Evolutionary conservation across 2,888 invertebrate species (phyloP).

Genomic region (Lumbricus terrestris): DNA sequence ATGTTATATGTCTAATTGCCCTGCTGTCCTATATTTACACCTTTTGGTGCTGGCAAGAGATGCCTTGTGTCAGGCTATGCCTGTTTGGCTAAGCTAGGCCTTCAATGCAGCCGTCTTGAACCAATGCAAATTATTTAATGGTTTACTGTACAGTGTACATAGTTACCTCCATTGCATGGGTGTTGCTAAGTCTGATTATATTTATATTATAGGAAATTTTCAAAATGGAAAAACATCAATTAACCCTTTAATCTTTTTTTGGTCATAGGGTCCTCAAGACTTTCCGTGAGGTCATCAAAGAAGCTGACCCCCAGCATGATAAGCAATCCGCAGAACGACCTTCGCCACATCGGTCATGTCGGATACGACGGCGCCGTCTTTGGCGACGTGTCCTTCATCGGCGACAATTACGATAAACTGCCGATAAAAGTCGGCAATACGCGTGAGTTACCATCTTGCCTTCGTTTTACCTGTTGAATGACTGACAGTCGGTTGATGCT

Average conservation of each 20-base stretch:
- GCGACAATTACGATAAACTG: constrained; percentile 64
- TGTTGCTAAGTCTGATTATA: not conserved
- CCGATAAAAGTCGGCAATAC: constrained; percentile 72
- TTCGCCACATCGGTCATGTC: constrained; percentile 93
- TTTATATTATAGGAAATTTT: not conserved
- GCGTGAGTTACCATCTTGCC: constrained; percentile 17
- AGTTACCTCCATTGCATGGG: not conserved
- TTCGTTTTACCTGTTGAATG: too few relatives aligned
- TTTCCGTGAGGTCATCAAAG: constrained; percentile 32
- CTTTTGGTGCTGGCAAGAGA: too few relatives aligned
- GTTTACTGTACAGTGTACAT: not conserved
- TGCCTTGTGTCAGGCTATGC: not conserved
- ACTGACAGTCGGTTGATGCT: too few relatives aligned
- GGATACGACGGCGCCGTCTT: constrained; percentile 95
- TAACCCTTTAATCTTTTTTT: not conserved
- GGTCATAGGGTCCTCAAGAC: constrained; percentile 40
- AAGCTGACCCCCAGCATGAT: constrained; percentile 70
- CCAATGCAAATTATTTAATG: not conserved
- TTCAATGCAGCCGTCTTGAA: not conserved
- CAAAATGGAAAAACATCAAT: not conserved
- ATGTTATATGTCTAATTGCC: not conserved
- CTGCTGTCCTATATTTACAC: not conserved
- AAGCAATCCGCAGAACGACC: constrained; percentile 91
- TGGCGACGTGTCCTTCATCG: constrained; percentile 78
- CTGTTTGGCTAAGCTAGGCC: not conserved